Base-by-base conservation (phyloP, 1,140 invertebrate species). In the Heterodera carotae region DNA sequence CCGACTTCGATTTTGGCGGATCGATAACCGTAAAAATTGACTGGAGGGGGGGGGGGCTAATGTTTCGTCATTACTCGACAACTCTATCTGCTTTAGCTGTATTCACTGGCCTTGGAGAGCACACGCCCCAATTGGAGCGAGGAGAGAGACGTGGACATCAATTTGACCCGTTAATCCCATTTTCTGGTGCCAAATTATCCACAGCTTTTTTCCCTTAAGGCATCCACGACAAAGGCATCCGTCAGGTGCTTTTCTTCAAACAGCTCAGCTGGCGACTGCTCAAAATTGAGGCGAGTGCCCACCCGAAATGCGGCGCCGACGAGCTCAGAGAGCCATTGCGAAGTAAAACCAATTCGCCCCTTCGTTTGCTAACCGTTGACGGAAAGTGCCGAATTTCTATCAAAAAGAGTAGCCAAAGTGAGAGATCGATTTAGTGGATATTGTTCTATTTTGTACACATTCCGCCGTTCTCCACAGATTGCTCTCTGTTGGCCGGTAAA, bases 171-270 rank as follows among this genome's bases (percentile, higher is more conserved):
- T 74, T 36, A 62, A 12, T 74, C 5, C 48, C 15, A 2, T 74
- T 62, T 62, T 25, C 22, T 25, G 25, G 62, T 59, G 22, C 5
- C n/a, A n/a, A n/a, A n/a, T n/a, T n/a, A 18, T 6, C 15, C 25
- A 31, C n/a, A 33, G 34, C 3, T 62, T 29, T 62, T 36, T 59
- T 10, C 36, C 34, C n/a, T 74, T n/a, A 62, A 74, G 72, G 95
- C 83, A 90, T 99, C 66, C 95, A 96, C 89, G 95, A 97, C 87
- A 90, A 92, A 10, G 91, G 92, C 68, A 91, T 92, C 82, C 94
- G 93, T 39, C 93, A 97, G 84, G 90, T 98, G 77, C 90, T 99
- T 70, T 93, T 98, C 85, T 99, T 98, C 89, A 99, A 99, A 91
- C 95, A 97, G 89, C 89, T 98, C 67, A 93, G 94, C 86, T 99